Evolutionary conservation across 2,888 invertebrate genomes (phyloP).

Genomic region (Octodonta nipae): DNA sequence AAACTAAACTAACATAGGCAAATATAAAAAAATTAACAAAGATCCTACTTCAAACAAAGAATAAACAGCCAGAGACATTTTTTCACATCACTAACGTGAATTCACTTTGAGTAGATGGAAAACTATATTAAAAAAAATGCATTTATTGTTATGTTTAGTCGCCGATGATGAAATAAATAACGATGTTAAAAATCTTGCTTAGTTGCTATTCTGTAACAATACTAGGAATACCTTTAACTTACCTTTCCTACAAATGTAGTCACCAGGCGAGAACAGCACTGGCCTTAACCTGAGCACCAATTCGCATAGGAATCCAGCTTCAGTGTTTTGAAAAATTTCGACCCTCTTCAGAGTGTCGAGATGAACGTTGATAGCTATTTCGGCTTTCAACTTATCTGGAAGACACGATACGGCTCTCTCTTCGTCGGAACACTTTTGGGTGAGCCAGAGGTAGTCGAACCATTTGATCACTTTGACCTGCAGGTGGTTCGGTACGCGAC

Average conservation of each 20-base stretch:
- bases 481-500: slow-evolving; percentile 84
- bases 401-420: slow-evolving; percentile 89
- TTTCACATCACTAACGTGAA: no score
- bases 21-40: no score
- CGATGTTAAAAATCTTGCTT: no score
- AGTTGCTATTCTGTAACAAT: no score
- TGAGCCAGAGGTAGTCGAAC: slow-evolving; percentile 98
- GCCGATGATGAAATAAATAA: no score
- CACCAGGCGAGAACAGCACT: slow-evolving; percentile 94
- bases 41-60: no score
- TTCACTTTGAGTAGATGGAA: no score
- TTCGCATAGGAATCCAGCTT: slow-evolving; percentile 96
- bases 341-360: slow-evolving; percentile 93
- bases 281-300: slow-evolving; percentile 86
- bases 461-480: slow-evolving; percentile 97
- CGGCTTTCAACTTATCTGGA: slow-evolving; percentile 95
- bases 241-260: slow-evolving; percentile 99
- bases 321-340: slow-evolving; percentile 98
- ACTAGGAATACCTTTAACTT: no score
- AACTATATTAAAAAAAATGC: no score
- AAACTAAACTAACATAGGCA: no score
- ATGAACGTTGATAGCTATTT: slow-evolving; percentile 98
- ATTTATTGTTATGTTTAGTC: no score
- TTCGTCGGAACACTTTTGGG: slow-evolving; percentile 96
- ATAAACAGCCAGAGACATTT: no score